phyloP scores from a whole-genome alignment of 2,888 invertebrate species.

The Argyresthia albistria region DNA sequence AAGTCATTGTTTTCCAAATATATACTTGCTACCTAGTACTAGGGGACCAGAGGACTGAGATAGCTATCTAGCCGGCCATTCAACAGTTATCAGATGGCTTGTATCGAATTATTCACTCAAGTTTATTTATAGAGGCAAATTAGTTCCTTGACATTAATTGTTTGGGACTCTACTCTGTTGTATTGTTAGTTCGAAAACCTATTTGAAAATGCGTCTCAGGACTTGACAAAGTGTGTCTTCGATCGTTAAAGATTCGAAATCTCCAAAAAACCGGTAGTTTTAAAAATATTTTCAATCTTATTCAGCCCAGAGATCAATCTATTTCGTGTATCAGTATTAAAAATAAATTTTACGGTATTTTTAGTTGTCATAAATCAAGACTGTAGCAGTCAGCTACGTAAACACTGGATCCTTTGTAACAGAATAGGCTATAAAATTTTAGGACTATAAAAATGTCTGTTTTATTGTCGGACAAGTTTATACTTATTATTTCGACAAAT shows the following conservation, averaged over 20 bases:
- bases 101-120: constrained; percentile 1
- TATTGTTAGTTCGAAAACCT: background rate
- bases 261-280: constrained; percentile 35
- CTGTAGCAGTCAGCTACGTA: constrained; percentile 29
- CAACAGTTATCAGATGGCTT: background rate
- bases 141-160: background rate
- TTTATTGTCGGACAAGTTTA: constrained; percentile 3
- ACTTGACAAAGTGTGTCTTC: background rate
- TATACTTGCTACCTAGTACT: constrained; percentile 14
- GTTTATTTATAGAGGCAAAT: background rate
- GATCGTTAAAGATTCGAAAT: background rate
- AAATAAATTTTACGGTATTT: constrained; percentile 14
- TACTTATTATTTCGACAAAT: constrained; percentile 9
- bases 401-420: constrained; percentile 69
- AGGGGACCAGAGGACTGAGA: background rate
- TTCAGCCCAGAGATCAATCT: constrained; percentile 13
- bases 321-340: constrained; percentile 3
- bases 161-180: background rate
- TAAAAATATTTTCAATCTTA: constrained; percentile 41
- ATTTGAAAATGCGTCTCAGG: background rate
- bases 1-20: constrained; percentile 53
- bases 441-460: constrained; percentile 47
- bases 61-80: background rate
- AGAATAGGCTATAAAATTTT: constrained; percentile 61
- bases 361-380: constrained; percentile 51